These are phyloP conservation scores for Zygogramma bicolorata DNA, from an alignment of 2,888 invertebrate genomes.

Conservation along the genomic window DNA sequence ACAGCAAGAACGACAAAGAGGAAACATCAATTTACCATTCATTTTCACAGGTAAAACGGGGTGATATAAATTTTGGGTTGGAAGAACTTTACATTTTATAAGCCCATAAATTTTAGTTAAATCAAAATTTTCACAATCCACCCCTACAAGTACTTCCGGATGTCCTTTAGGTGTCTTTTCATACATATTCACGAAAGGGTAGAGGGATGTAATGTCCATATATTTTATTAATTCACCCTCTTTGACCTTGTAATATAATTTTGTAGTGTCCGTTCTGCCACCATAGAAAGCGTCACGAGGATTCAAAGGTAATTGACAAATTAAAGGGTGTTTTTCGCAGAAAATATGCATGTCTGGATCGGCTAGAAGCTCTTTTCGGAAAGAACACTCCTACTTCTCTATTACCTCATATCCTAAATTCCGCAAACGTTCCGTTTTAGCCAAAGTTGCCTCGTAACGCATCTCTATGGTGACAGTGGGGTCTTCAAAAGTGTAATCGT, in stretches of 20 bases:
- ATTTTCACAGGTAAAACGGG: slow-evolving; percentile 56
- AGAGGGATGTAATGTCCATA: too few relatives aligned
- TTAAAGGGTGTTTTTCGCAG: too few relatives aligned
- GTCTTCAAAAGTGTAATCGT: slow-evolving; percentile 17
- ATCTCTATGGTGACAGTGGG: slow-evolving; percentile 22
- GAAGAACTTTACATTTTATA: slow-evolving; percentile 38
- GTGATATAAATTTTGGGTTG: slow-evolving; percentile 44
- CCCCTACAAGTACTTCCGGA: slow-evolving; percentile 48
- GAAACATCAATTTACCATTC: slow-evolving; percentile 52
- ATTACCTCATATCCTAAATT: slow-evolving; percentile 28
- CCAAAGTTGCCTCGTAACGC: too few relatives aligned
- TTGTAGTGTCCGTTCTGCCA: too few relatives aligned
- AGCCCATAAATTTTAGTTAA: slow-evolving; percentile 23
- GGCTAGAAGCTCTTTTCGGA: slow-evolving; percentile 15
- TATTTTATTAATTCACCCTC: too few relatives aligned
- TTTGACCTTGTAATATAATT: too few relatives aligned
- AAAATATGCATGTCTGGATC: too few relatives aligned
- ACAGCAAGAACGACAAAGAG: slow-evolving; percentile 55
- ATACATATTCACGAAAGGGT: slow-evolving; percentile 56
- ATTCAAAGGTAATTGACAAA: too few relatives aligned
- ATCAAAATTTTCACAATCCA: slow-evolving; percentile 33
- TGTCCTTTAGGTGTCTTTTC: slow-evolving; percentile 51
- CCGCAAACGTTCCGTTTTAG: too few relatives aligned
- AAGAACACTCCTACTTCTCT: slow-evolving; percentile 43
- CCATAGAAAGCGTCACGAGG: too few relatives aligned